Evolutionary conservation across 2,113 vertebrate genomes (phyloP), one percentile per base, ranked within the genome.

Genomic region (Glareola pratincola): DNA sequence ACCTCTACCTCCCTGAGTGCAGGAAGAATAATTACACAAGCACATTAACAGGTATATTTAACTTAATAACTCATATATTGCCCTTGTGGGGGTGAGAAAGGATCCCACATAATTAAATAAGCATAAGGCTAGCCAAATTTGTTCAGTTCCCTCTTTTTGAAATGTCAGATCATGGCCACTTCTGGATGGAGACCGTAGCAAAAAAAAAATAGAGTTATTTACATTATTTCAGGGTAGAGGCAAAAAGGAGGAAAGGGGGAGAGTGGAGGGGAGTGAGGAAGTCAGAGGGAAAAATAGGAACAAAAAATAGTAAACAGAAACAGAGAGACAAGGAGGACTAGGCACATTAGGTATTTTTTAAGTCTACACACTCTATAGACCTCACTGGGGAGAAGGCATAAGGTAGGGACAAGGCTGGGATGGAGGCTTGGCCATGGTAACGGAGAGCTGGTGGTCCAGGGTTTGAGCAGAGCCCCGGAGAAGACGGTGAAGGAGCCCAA

Each of bases 61-160:
- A 95, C 66, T 75, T 73, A 48, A 53, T 86, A 86, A 93, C 53
- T 85, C 71, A 62, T 82, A 90, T 91, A 79, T 79, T 95, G 53
- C 37, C 45, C 71, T 92, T 82, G 68, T 93, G 50, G 74, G 84
- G 72, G 86, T 50, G 62, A 94, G 80, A 83, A 94, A 63, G 59
- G 47, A 83, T 76, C 47, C 59, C 71, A 74, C 51, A 80, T 54
- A 71, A 66, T 82, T 87, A 94, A 85, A 87, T 5, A 30, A 57
- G 54, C 37, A 59, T 0, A 47, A 7, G 75, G n/a, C 12, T 32
- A 64, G 77, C 29, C 47, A 86, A 67, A 95, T 68, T 17, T 75
- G 36, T 47, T 36, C 29, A 7, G 20, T 15, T n/a, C 21, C n/a
- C 51, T 89, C 32, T 74, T 77, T 63, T 56, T 63, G 76, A 75